Evolutionary conservation across 2,113 vertebrate species (phyloP).

Genomic region (Tachycineta bicolor): DNA sequence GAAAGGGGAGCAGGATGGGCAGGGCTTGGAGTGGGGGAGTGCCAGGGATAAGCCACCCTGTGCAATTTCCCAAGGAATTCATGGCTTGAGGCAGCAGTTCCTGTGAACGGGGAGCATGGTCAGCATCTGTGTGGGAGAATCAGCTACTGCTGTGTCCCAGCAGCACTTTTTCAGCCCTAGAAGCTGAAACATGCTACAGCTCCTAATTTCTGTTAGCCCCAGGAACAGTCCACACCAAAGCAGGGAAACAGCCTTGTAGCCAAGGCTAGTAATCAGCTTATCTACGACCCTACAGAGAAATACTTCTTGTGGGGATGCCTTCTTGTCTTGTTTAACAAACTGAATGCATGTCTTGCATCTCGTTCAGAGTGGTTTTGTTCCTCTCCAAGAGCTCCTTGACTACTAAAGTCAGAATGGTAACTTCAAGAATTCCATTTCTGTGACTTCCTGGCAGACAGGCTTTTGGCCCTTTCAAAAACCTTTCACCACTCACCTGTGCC

Average conservation of each 20-base stretch:
- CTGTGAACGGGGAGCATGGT: not conserved
- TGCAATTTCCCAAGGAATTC: not conserved
- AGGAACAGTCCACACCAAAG: not conserved
- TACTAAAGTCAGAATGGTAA: not conserved
- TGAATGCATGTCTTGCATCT: not conserved
- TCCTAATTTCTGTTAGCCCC: not conserved
- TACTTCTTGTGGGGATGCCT: not conserved
- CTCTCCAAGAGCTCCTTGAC: not conserved
- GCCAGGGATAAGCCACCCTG: accelerated
- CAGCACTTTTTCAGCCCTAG: not conserved
- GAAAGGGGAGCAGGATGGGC: not conserved
- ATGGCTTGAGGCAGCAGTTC: not conserved
- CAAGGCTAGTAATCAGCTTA: not conserved
- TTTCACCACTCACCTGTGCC: not conserved
- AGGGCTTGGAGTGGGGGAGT: accelerated
- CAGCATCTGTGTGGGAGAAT: not conserved
- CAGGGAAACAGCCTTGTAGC: not conserved
- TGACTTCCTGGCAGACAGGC: not conserved
- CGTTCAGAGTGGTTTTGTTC: not conserved
- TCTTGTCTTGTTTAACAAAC: not conserved
- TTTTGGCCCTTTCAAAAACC: not conserved
- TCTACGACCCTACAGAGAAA: not conserved
- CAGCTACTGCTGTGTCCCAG: not conserved
- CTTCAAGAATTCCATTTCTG: not conserved
- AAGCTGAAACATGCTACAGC: not conserved